A percentile compares a stretch with the other conserved stretches of the same genome.
Conservation (phyloP, 2,797 vertebrate species). For the Huso huso region DNA sequence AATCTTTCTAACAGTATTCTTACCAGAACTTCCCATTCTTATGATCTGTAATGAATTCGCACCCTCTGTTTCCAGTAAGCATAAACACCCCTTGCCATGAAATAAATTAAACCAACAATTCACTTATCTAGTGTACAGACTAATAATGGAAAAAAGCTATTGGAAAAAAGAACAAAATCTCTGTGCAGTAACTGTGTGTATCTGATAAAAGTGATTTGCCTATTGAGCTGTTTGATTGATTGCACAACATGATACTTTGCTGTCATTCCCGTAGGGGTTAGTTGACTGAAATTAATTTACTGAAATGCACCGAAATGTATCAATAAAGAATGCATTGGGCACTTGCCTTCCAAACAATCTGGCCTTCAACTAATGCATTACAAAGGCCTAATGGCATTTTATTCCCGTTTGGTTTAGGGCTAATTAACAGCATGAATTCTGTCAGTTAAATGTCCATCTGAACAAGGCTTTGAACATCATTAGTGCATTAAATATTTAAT, state of each 20-base stretch:
- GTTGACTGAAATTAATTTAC: constrained; percentile 49
- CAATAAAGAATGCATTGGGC: constrained; percentile 29
- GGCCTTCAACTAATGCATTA: neutral
- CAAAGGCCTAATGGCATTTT: neutral
- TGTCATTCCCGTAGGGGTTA: constrained; percentile 22
- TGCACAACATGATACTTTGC: constrained; percentile 14
- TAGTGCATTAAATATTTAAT: no score
- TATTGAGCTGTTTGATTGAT: constrained; percentile 43
- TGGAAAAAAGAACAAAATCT: constrained; percentile 25
- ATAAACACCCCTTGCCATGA: constrained; percentile 23
- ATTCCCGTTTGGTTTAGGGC: neutral
- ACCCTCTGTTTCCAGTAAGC: constrained; percentile 36
- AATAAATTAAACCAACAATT: constrained; percentile 24
- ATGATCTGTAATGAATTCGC: constrained; percentile 7
- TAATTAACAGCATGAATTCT: neutral
- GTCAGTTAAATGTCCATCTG: no score
- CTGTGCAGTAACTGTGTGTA: constrained; percentile 42
- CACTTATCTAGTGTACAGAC: constrained; percentile 18
- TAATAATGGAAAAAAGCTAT: constrained; percentile 21
- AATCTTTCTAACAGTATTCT: neutral
- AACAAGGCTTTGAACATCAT: no score
- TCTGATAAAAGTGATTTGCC: constrained; percentile 33
- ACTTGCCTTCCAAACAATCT: neutral
- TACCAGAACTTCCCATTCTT: constrained; percentile 24
- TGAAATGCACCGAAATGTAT: constrained; percentile 43